Evolutionary conservation across 2,888 invertebrate species (phyloP), one percentile per base, ranked within the genome.

Genomic region (Ormyrus thymus): DNA sequence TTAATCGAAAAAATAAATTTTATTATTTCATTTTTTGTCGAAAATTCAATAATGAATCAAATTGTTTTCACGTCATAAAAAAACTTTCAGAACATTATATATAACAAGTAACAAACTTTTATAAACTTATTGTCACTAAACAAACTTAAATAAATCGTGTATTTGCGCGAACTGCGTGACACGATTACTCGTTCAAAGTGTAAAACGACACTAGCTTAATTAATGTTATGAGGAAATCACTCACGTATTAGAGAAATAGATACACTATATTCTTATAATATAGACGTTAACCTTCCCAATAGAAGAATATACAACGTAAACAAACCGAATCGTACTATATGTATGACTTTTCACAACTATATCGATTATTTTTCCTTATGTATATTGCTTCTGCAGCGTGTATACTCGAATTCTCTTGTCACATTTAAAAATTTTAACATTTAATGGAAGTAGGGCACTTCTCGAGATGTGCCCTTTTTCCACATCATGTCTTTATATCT

Each of bases 361-460:
- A n/a, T n/a, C n/a, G n/a, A n/a, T n/a, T n/a, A n/a, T n/a, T n/a
- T n/a, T 55, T n/a, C n/a, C 5, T 10, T 8, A 55, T n/a, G n/a
- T n/a, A n/a, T n/a, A n/a, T n/a, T n/a, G n/a, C n/a, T n/a, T n/a
- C n/a, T n/a, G n/a, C n/a, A n/a, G n/a, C n/a, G n/a, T n/a, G n/a
- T 55, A 10, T 55, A n/a, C n/a, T 29, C 29, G 59, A 59, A 59
- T 29, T 59, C 7, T 29, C 15, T 59, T 59, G 7, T 59, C 15
- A 59, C 15, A 29, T 59, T 59, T 59, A 59, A 29, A 8, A 59
- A 59, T 59, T 29, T 29, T 29, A 29, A 59, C 59, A 6, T 29
- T 59, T 6, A 59, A 59, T 29, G 59, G 59, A 59, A 59, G 29
- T 15, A 59, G 15, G 59, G 59, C 59, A 29, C 59, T 59, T 59